Evolutionary conservation across 2,888 invertebrate genomes (phyloP).

Genomic region (Netelia melanura): DNA sequence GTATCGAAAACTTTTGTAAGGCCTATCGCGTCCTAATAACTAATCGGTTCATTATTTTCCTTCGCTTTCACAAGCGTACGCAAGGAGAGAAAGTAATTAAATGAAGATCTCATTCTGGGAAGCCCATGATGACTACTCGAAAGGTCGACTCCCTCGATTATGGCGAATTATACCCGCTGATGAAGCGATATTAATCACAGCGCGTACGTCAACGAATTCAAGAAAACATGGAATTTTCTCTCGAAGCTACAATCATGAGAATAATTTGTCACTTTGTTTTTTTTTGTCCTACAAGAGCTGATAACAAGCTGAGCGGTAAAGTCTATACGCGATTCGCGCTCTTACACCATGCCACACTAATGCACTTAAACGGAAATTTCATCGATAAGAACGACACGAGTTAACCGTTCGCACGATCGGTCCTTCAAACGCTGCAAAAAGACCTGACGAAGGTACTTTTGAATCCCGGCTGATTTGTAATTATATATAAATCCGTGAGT

Average conservation of each 20-base stretch:
- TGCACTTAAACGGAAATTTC: background rate
- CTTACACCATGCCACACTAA: constrained; percentile 27
- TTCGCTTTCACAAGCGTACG: constrained; percentile 11
- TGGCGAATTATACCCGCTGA: constrained; percentile 17
- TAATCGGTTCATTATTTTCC: constrained; percentile 25
- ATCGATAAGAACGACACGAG: constrained; percentile 31
- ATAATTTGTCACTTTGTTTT: constrained; percentile 23
- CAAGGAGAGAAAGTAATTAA: constrained; percentile 17
- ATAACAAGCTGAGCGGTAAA: constrained; percentile 56
- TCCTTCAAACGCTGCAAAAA: constrained; percentile 30
- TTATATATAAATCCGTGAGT: constrained; percentile 63
- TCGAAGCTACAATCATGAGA: constrained; percentile 53
- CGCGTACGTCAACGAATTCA: constrained; percentile 39
- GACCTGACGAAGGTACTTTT: constrained; percentile 43
- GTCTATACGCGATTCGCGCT: constrained; percentile 27
- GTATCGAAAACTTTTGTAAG: constrained; percentile 50
- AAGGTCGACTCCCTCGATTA: constrained; percentile 31
- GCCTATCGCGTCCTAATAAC: constrained; percentile 52
- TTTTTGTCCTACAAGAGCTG: constrained; percentile 48
- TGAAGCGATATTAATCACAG: constrained; percentile 46
- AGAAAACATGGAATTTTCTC: constrained; percentile 27
- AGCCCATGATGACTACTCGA: constrained; percentile 26
- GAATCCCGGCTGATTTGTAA: constrained; percentile 66
- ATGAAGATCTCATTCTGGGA: constrained; percentile 5
- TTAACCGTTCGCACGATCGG: constrained; percentile 5